phyloP scores from a whole-genome alignment of 2,888 invertebrate genomes.

The Caenorhabditis doughertyi region DNA sequence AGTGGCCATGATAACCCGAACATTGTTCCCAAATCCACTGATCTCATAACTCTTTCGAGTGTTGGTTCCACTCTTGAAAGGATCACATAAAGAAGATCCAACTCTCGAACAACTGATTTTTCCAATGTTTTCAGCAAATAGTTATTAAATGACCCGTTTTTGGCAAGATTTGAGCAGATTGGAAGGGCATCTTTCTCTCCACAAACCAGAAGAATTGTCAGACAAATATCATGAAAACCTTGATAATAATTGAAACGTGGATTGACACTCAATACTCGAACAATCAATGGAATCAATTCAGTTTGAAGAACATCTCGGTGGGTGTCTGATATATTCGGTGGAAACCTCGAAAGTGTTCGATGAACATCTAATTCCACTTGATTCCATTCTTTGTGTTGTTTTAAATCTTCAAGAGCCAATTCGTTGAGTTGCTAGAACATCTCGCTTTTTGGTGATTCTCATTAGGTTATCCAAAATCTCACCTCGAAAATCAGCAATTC shows the following conservation, averaged over 20 bases:
- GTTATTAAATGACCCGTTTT: conserved; percentile 64
- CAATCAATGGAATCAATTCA: conserved; percentile 80
- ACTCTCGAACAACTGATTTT: conserved; percentile 75
- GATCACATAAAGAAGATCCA: conserved; percentile 78
- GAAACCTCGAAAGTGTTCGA: conserved; percentile 81
- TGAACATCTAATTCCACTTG: conserved; percentile 82
- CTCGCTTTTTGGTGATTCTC: no score
- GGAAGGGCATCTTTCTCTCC: conserved; percentile 73
- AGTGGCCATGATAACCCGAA: conserved; percentile 97
- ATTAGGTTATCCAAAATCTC: no score
- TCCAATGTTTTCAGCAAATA: conserved; percentile 76
- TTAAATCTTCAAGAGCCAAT: conserved; percentile 70
- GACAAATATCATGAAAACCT: conserved; percentile 82
- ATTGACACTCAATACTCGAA: conserved; percentile 78
- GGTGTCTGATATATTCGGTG: conserved; percentile 79
- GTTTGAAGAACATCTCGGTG: conserved; percentile 74
- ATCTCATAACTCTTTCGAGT: conserved; percentile 78
- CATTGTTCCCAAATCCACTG: conserved; percentile 90
- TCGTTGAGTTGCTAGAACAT: conserved; percentile 37
- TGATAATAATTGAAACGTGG: conserved; percentile 82
- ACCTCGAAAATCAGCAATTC: no score
- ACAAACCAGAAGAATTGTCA: conserved; percentile 78
- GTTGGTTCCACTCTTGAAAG: conserved; percentile 75
- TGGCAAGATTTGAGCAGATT: conserved; percentile 65
- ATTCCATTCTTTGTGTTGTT: conserved; percentile 79